phyloP scores from a whole-genome alignment of 2,797 vertebrate genomes.

The Dicrostonyx torquatus region DNA sequence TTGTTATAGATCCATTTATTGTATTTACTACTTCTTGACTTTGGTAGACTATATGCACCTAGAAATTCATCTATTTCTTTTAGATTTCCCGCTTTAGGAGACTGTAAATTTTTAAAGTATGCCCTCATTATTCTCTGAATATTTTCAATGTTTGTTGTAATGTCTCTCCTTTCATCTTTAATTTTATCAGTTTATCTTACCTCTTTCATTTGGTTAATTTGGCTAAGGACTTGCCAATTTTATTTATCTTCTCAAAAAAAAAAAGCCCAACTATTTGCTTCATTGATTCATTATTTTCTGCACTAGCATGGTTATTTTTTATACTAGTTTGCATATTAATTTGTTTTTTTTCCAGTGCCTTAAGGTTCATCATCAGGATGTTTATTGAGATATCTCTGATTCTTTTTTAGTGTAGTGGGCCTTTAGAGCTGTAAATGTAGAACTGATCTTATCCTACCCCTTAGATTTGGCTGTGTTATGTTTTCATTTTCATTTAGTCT shows the following conservation, averaged over 20 bases:
- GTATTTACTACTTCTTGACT: neutral
- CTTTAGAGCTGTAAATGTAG: neutral
- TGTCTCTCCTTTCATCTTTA: neutral
- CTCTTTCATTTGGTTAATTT: neutral
- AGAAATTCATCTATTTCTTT: neutral
- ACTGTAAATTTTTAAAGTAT: neutral
- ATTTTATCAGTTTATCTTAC: neutral
- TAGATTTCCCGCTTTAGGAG: neutral
- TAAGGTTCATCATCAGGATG: neutral
- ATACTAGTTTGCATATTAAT: neutral
- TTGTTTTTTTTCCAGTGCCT: neutral
- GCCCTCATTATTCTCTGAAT: neutral
- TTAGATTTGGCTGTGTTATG: neutral
- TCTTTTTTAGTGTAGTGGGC: neutral
- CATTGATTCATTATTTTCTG: neutral
- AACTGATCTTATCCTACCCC: neutral
- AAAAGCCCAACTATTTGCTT: neutral
- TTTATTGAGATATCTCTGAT: neutral
- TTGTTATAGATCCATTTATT: no score
- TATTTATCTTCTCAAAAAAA: neutral
- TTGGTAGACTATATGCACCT: neutral
- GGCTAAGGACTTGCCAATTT: neutral
- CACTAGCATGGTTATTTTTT: neutral
- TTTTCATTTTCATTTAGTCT: neutral
- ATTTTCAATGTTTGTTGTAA: neutral